These are phyloP conservation scores for Drosophila pseudoobscura DNA, from an alignment of 1,140 invertebrate genomes.

Conservation along the genomic window DNA sequence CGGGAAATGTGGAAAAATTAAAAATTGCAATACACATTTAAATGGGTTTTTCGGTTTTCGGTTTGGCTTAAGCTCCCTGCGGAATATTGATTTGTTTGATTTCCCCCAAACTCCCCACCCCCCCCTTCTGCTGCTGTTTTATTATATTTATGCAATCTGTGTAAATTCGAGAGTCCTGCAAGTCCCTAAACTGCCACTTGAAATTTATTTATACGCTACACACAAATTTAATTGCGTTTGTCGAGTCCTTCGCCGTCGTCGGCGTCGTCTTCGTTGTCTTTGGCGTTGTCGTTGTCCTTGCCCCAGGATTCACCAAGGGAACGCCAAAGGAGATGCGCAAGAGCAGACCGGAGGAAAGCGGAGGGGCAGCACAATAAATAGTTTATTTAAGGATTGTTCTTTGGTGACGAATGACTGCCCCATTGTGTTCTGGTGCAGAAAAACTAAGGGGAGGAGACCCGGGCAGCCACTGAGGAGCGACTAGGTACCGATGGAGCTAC, in stretches of 20 bases:
- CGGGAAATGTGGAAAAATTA: constrained; percentile 31
- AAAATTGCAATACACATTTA: constrained; percentile 33
- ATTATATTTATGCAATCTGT: constrained; percentile 40
- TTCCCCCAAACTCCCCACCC: background rate
- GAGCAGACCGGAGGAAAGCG: background rate
- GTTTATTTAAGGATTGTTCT: constrained; percentile 73
- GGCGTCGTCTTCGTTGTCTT: constrained; percentile 4
- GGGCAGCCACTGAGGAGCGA: background rate
- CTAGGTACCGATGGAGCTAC: background rate
- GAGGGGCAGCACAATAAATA: constrained; percentile 64
- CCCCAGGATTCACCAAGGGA: background rate
- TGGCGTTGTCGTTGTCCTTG: constrained; percentile 7
- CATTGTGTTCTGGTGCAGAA: constrained; percentile 6
- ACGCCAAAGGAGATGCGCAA: constrained; percentile 1
- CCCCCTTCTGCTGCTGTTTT: background rate
- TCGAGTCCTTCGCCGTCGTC: constrained; percentile 9
- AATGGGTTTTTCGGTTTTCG: constrained; percentile 10
- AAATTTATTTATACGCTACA: constrained; percentile 60
- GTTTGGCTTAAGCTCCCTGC: constrained; percentile 29
- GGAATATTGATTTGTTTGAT: constrained; percentile 45
- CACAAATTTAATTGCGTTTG: constrained; percentile 66
- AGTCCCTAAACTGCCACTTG: constrained; percentile 43
- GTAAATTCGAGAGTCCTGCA: constrained; percentile 19
- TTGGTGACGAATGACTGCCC: constrained; percentile 48
- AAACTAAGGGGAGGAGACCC: background rate